Evolutionary conservation across 2,888 invertebrate genomes (phyloP), one percentile per base, ranked within the genome.

Genomic region (Sinhomidia bicolor): DNA sequence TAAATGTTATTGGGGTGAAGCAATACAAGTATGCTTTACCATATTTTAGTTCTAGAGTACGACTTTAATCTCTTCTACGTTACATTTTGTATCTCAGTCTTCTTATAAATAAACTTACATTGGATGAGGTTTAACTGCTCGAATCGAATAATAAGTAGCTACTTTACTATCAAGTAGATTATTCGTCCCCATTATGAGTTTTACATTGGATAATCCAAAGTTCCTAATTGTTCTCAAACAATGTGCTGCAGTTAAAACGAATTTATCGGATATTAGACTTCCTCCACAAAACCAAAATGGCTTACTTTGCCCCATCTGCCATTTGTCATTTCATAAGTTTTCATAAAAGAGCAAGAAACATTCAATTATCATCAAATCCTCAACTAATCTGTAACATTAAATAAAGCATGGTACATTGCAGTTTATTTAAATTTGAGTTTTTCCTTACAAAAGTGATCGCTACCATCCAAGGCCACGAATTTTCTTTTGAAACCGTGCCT

Each of bases 401-500:
- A n/a, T n/a, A n/a, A n/a, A n/a, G n/a, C n/a, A n/a, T n/a, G n/a
- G n/a, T n/a, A n/a, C n/a, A n/a, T n/a, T n/a, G n/a, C n/a, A n/a
- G n/a, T n/a, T n/a, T n/a, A n/a, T n/a, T n/a, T n/a, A n/a, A n/a
- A n/a, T n/a, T n/a, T n/a, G n/a, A n/a, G n/a, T n/a, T n/a, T n/a
- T 12, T 1, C 41, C 57, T 68, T 85, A 90, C 90, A 54, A 65
- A 89, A 12, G 88, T 88, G 32, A 90, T 82, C 1, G 90, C 88
- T 1, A 88, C 90, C 88, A 90, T 88, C 90, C 90, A 90, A n/a
- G 90, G 90, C 90, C 90, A 90, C 3, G 88, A 85, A 20, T 88
- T 88, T n/a, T 85, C 88, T 57, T 87, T 85, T 3, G 90, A 88
- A 12, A 88, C 26, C 6, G 26, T 83, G 26, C 90, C 90, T 3